Evolutionary conservation across 2,113 vertebrate species (phyloP).

Genomic region (Hypomesus transpacificus): DNA sequence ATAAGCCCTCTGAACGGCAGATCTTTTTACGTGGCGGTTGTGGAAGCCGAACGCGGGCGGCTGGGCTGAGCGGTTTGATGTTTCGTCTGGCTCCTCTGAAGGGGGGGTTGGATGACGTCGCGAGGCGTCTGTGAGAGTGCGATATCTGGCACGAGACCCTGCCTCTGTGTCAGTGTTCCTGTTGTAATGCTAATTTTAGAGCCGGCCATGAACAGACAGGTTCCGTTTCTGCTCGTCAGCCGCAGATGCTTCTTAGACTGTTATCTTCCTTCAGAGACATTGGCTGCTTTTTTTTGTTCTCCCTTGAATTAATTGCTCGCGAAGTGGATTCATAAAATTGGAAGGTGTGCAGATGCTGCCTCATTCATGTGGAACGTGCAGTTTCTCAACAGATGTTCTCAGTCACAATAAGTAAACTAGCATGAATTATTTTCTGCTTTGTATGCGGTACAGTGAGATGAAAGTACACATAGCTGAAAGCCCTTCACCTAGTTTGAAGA

Average conservation of each 20-base stretch:
- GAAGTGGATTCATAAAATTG: constrained; percentile 56
- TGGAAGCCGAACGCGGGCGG: constrained; percentile 24
- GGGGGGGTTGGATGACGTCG: constrained; percentile 46
- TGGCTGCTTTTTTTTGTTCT: constrained; percentile 45
- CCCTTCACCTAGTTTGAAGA: constrained; percentile 3
- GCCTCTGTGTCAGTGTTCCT: constrained; percentile 40
- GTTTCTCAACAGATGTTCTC: constrained; percentile 59
- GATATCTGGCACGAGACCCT: constrained; percentile 54
- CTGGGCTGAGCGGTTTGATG: constrained; percentile 33
- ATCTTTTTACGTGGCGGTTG: constrained; percentile 41
- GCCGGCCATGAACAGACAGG: constrained; percentile 44
- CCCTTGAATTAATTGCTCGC: constrained; percentile 53
- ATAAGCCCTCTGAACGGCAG: constrained; percentile 32
- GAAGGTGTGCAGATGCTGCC: constrained; percentile 57
- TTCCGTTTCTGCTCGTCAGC: constrained; percentile 59
- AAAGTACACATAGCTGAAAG: constrained; percentile 17
- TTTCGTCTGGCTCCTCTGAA: constrained; percentile 33
- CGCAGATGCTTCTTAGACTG: constrained; percentile 53
- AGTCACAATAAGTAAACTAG: constrained; percentile 43
- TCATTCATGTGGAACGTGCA: constrained; percentile 46
- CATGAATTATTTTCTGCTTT: constrained; percentile 20
- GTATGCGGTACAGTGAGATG: constrained; percentile 18
- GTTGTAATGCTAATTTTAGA: constrained; percentile 46
- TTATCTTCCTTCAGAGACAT: constrained; percentile 55
- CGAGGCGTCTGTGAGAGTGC: constrained; percentile 49